Evolutionary conservation across 1,140 invertebrate species (phyloP).

Genomic region (Polypedilum vanderplanki): DNA sequence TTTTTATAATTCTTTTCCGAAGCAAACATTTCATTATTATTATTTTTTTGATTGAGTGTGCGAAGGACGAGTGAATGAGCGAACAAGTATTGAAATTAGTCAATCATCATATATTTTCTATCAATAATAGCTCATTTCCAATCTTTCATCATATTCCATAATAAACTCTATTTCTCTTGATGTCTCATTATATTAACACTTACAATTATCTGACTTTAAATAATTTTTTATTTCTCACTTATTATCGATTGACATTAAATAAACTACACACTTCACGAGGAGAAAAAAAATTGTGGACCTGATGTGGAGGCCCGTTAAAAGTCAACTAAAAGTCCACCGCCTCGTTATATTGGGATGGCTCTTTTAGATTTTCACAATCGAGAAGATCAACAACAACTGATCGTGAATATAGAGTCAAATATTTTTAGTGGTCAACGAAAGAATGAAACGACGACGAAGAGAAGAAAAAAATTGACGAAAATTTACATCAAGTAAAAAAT

Average conservation of each 20-base stretch:
- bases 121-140: no score
- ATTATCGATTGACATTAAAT: conserved; percentile 28
- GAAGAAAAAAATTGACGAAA: conserved; percentile 11
- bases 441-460: conserved; percentile 24
- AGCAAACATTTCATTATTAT: background rate
- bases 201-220: conserved; percentile 12
- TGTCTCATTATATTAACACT: background rate
- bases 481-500: conserved; percentile 27
- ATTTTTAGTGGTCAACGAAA: conserved; percentile 26
- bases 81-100: no score
- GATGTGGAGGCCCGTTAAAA: background rate
- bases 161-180: no score
- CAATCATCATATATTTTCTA: no score
- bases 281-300: conserved; percentile 20
- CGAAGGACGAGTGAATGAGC: no score
- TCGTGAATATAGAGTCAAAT: conserved; percentile 26
- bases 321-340: background rate
- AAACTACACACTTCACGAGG: conserved; percentile 24
- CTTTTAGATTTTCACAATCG: conserved; percentile 16
- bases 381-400: conserved; percentile 29
- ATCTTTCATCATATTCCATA: background rate
- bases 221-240: background rate
- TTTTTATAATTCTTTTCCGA: background rate
- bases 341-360: background rate
- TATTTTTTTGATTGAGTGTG: background rate